Conservation (phyloP, 2,113 vertebrate species). For the Oncorhynchus mykiss region DNA sequence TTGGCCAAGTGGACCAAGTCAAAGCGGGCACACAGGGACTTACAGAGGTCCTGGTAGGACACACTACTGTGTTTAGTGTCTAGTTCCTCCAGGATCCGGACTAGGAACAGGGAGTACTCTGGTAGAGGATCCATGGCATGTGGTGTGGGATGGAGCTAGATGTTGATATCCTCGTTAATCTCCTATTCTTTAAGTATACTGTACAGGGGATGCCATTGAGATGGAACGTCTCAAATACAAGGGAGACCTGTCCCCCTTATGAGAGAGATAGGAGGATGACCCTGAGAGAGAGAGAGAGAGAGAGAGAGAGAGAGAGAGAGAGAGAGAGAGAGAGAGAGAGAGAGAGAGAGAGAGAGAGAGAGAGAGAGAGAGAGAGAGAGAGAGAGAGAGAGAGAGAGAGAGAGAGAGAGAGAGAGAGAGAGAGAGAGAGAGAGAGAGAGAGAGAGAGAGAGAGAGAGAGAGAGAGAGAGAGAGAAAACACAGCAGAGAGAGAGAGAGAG, state of each 20-base stretch:
- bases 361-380: not conserved
- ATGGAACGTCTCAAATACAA: conserved; percentile 1
- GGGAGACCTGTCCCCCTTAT: conserved; percentile 27
- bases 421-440: not conserved
- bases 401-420: conserved; percentile 2
- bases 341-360: not conserved
- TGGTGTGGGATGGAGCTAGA: conserved; percentile 2
- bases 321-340: not conserved
- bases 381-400: not conserved
- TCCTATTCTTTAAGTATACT: conserved; percentile 33
- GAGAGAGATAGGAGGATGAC: no score
- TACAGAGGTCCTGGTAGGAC: conserved; percentile 92
- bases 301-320: not conserved
- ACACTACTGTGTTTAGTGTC: conserved; percentile 82
- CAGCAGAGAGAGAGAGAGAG: conserved; percentile 5
- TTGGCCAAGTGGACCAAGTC: conserved; percentile 87
- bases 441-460: not conserved
- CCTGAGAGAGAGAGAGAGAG: conserved; percentile 9
- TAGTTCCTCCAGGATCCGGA: conserved; percentile 88
- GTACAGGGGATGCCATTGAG: no score
- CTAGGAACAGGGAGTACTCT: conserved; percentile 84
- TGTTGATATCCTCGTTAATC: not conserved
- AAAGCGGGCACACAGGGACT: conserved; percentile 85
- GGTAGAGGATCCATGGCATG: conserved; percentile 81
- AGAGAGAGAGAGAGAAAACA: not conserved